Conservation (phyloP, 2,113 vertebrate species). For the Pelecanus crispus region DNA sequence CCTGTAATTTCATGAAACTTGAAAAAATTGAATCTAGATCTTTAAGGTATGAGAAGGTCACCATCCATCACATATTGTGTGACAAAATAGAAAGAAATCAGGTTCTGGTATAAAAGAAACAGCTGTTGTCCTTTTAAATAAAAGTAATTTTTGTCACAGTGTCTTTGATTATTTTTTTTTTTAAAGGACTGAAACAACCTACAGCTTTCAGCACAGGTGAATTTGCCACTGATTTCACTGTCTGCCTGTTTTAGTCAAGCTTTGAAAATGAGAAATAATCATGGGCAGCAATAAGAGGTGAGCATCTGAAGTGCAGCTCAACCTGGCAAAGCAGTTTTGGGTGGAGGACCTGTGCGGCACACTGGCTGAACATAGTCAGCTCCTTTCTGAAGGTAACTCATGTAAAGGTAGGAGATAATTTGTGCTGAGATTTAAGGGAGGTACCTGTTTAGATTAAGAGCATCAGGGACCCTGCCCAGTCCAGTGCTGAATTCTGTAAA, state of each 20-base stretch:
- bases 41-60: background rate
- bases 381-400: background rate
- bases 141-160: background rate
- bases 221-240: background rate
- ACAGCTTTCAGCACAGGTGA: background rate
- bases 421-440: background rate
- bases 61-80: no score
- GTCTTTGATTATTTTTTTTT: background rate
- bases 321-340: background rate
- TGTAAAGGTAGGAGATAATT: background rate
- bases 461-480: background rate
- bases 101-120: background rate
- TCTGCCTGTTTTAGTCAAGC: background rate
- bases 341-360: fast-evolving
- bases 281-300: background rate
- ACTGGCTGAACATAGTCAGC: background rate
- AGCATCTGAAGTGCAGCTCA: background rate
- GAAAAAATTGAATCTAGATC: slow-evolving; percentile 6
- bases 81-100: background rate
- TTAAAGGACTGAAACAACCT: background rate
- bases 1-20: slow-evolving; percentile 8
- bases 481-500: background rate
- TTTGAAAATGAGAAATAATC: background rate
- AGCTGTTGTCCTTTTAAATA: background rate
- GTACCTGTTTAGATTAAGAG: background rate